phyloP scores from a whole-genome alignment of 1,140 invertebrate genomes.

The Ylistrum balloti region DNA sequence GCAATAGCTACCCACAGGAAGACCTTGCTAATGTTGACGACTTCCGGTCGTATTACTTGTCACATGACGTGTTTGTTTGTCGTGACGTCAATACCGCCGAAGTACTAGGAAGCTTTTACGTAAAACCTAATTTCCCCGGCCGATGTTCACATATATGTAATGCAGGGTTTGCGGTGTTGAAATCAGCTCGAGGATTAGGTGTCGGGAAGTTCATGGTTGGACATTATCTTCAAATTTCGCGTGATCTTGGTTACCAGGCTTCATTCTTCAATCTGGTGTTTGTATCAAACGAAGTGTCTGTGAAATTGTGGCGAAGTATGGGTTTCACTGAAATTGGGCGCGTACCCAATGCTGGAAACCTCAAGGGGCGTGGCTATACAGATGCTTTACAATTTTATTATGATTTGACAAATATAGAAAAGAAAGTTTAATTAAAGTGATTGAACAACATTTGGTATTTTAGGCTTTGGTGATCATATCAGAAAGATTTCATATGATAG shows the following conservation, averaged over 20 bases:
- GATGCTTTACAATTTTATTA: conserved; percentile 69
- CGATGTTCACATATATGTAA: conserved; percentile 73
- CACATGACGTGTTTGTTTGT: conserved; percentile 71
- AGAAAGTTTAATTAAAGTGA: conserved; percentile 7
- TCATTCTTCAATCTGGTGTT: conserved; percentile 75
- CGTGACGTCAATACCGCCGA: conserved; percentile 43
- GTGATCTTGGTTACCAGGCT: conserved; percentile 66
- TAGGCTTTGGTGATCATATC: too few species aligned
- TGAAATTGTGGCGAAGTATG: conserved; percentile 69
- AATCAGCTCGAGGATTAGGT: conserved; percentile 62
- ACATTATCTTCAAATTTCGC: conserved; percentile 62
- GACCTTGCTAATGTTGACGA: conserved; percentile 59
- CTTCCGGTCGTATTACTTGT: conserved; percentile 72
- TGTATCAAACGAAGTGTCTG: conserved; percentile 64
- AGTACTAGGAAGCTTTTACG: conserved; percentile 71
- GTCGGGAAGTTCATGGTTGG: conserved; percentile 67
- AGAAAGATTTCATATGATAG: too few species aligned
- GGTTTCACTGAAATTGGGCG: conserved; percentile 73
- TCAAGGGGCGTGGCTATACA: conserved; percentile 63
- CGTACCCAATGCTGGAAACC: conserved; percentile 73
- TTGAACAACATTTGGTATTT: too few species aligned
- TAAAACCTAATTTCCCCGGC: conserved; percentile 78
- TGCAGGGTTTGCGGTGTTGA: conserved; percentile 68
- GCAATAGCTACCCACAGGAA: conserved; percentile 73
- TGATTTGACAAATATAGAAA: conserved; percentile 58